A percentile compares a stretch with the other conserved stretches of the same genome.
phyloP scores from a whole-genome alignment of 2,797 vertebrate genomes.

The Ibycter americanus region DNA sequence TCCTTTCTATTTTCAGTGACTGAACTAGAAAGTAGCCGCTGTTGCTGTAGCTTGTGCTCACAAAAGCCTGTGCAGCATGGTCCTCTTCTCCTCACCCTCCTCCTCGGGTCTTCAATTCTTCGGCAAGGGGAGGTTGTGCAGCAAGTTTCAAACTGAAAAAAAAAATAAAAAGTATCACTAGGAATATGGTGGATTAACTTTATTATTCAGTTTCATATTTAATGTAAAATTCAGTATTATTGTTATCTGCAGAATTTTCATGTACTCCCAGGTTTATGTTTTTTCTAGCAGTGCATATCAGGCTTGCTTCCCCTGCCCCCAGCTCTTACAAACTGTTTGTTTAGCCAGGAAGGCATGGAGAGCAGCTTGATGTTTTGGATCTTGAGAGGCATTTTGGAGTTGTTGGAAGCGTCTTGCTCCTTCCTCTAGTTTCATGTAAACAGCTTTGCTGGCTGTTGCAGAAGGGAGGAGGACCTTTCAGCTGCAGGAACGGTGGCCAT shows the following conservation, averaged over 20 bases:
- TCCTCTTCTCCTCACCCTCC: background rate
- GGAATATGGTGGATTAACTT: background rate
- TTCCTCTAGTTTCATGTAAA: slow-evolving; percentile 38
- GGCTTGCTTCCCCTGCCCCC: background rate
- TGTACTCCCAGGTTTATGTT: background rate
- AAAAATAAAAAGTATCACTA: background rate
- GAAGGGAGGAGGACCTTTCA: background rate
- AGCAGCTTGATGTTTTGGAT: slow-evolving; percentile 32
- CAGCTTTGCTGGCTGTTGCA: slow-evolving; percentile 38
- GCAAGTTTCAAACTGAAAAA: background rate
- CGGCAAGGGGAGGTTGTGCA: background rate
- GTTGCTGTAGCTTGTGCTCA: background rate
- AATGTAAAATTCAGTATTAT: background rate
- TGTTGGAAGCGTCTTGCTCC: slow-evolving; percentile 15
- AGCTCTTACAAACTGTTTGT: background rate
- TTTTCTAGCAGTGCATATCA: background rate
- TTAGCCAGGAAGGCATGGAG: slow-evolving; percentile 24
- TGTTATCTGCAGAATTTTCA: background rate
- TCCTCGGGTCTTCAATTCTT: accelerated
- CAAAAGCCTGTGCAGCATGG: background rate
- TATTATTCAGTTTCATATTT: background rate
- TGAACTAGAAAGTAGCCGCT: background rate
- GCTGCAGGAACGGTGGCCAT: background rate
- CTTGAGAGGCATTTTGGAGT: slow-evolving; percentile 17
- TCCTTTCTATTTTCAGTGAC: slow-evolving; percentile 53